These are phyloP conservation scores for Gymnorhina tibicen DNA, from an alignment of 2,113 vertebrate genomes.

Conservation along the genomic window DNA sequence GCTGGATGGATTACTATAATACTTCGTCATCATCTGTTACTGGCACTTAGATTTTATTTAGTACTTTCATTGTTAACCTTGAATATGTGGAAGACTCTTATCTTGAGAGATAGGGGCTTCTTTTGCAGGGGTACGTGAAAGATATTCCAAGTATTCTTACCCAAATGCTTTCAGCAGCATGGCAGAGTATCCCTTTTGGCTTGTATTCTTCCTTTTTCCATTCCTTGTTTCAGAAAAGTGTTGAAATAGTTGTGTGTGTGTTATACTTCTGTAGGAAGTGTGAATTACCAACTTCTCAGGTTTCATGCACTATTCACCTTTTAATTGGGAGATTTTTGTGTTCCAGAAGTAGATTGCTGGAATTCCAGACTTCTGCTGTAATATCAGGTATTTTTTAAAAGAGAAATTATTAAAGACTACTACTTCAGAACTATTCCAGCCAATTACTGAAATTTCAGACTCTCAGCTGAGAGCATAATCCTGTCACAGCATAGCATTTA, in stretches of 20 bases:
- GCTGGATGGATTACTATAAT: background rate
- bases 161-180: background rate
- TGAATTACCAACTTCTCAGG: background rate
- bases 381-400: background rate
- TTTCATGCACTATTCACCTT: background rate
- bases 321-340: background rate
- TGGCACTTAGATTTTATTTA: background rate
- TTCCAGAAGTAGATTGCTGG: background rate
- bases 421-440: background rate
- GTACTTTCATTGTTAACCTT: background rate
- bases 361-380: background rate
- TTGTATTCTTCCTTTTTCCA: background rate
- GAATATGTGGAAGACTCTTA: background rate
- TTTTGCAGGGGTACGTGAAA: background rate
- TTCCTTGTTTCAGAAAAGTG: background rate
- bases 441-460: background rate
- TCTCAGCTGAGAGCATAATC: background rate
- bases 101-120: background rate
- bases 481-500: background rate
- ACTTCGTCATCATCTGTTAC: background rate
- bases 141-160: background rate
- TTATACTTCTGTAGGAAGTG: background rate
- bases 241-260: background rate
- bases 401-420: background rate
- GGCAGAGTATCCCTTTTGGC: background rate